phyloP scores from a whole-genome alignment of 2,888 invertebrate genomes.

The Diarsia rubi region DNA sequence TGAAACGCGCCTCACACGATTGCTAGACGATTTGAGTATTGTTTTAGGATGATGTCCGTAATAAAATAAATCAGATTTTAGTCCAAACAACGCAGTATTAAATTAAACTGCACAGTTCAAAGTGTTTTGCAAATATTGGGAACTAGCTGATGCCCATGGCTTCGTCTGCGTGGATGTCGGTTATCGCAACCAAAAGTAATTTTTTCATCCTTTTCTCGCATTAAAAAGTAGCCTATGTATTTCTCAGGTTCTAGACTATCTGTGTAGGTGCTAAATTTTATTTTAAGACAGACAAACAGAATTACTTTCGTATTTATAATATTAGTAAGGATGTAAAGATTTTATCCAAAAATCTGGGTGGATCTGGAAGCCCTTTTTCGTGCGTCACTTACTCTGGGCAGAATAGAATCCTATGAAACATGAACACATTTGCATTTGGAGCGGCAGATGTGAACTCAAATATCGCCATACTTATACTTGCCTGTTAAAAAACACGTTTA shows the following conservation, averaged over 20 bases:
- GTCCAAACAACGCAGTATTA: too few species aligned
- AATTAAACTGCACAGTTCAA: not conserved
- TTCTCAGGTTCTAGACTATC: too few species aligned
- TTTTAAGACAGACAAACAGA: too few species aligned
- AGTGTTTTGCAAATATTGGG: not conserved
- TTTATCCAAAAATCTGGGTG: too few species aligned
- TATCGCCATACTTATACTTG: constrained; percentile 14
- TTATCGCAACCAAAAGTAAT: too few species aligned
- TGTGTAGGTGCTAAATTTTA: too few species aligned
- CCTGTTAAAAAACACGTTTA: not conserved
- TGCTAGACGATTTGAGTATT: not conserved
- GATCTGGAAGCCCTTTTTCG: not conserved
- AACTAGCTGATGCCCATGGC: not conserved
- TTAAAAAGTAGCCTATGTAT: too few species aligned
- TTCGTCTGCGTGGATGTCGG: too few species aligned
- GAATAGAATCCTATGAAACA: constrained; percentile 34
- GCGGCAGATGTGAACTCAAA: constrained; percentile 39
- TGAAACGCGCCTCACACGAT: not conserved
- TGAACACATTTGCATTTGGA: constrained; percentile 37
- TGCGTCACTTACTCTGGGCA: not conserved
- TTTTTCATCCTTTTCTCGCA: too few species aligned
- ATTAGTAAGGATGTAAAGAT: too few species aligned
- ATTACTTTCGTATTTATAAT: too few species aligned
- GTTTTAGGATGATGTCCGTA: not conserved
- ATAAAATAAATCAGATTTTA: not conserved